Percentiles rank a stretch among this genome's conserved stretches.
Conservation (phyloP, 2,888 invertebrate genomes). For the Therioaphis trifolii region DNA sequence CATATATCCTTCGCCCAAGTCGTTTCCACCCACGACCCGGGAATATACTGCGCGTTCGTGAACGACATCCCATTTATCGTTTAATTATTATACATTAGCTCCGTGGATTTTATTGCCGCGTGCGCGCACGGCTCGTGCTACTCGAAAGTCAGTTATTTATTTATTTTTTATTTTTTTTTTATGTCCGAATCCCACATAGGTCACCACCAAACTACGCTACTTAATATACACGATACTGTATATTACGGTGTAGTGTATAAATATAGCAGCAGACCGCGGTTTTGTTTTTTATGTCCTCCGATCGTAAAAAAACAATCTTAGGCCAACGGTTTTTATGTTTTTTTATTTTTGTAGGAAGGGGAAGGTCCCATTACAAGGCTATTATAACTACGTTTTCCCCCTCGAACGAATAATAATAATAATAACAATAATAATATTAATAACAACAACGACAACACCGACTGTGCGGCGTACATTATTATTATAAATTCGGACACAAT, state of each 20-base stretch:
- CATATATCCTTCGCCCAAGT: too few relatives aligned
- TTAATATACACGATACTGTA: not conserved
- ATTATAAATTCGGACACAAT: not conserved
- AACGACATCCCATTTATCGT: constrained; percentile 5
- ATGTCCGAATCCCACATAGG: not conserved
- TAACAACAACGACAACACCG: not conserved
- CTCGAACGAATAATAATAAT: constrained; percentile 27
- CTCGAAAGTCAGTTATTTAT: too few relatives aligned
- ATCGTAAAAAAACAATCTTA: constrained; percentile 35
- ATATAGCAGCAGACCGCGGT: constrained; percentile 3
- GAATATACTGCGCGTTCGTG: not conserved
- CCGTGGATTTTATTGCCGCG: constrained; percentile 27
- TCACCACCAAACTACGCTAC: constrained; percentile 12
- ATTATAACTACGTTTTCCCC: constrained; percentile 23
- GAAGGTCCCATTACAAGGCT: constrained; percentile 24
- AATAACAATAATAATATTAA: not conserved
- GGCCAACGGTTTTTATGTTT: not conserved
- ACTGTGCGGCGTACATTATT: not conserved
- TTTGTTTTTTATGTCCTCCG: not conserved
- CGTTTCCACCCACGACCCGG: constrained; percentile 12
- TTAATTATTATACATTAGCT: not conserved
- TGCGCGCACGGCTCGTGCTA: not conserved
- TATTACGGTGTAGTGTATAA: not conserved
- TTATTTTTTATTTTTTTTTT: not conserved
- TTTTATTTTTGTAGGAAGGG: not conserved